phyloP scores from a whole-genome alignment of 2,888 invertebrate genomes.

The Magallana nippona region DNA sequence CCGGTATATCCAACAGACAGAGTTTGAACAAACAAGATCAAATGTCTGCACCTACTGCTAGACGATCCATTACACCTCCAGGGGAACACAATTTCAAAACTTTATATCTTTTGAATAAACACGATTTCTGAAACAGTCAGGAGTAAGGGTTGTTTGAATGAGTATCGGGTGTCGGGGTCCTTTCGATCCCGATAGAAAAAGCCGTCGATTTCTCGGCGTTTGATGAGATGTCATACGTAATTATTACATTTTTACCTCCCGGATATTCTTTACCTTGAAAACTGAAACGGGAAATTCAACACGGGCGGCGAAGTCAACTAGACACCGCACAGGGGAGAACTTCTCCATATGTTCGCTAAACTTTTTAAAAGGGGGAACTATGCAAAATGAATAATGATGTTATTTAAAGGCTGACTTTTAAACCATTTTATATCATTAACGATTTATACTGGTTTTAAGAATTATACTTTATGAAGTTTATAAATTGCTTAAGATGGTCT shows the following conservation, averaged over 20 bases:
- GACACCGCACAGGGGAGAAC: conserved; percentile 14
- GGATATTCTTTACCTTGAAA: conserved; percentile 27
- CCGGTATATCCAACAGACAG: background rate
- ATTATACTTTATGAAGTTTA: no score
- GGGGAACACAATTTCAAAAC: conserved; percentile 19
- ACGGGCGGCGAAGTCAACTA: conserved; percentile 24
- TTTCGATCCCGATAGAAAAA: conserved; percentile 24
- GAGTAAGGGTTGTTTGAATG: conserved; percentile 20
- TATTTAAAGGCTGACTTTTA: no score
- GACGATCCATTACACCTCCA: conserved; percentile 30
- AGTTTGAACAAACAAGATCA: conserved; percentile 12
- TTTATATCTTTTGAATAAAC: conserved; percentile 32
- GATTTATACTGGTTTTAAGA: no score
- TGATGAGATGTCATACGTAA: conserved; percentile 32
- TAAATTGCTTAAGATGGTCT: no score
- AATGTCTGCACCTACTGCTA: conserved; percentile 7
- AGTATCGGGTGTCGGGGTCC: conserved; percentile 10
- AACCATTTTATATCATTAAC: no score
- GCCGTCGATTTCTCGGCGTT: conserved; percentile 32
- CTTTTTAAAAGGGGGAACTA: no score
- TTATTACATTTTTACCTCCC: conserved; percentile 29
- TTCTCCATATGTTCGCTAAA: no score
- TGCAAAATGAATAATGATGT: no score
- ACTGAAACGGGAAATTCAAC: background rate
- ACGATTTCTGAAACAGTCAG: conserved; percentile 28